A percentile compares a stretch with the other conserved stretches of the same genome.
Conservation (phyloP, 2,888 invertebrate species). For the Dryocosmus kuriphilus region DNA sequence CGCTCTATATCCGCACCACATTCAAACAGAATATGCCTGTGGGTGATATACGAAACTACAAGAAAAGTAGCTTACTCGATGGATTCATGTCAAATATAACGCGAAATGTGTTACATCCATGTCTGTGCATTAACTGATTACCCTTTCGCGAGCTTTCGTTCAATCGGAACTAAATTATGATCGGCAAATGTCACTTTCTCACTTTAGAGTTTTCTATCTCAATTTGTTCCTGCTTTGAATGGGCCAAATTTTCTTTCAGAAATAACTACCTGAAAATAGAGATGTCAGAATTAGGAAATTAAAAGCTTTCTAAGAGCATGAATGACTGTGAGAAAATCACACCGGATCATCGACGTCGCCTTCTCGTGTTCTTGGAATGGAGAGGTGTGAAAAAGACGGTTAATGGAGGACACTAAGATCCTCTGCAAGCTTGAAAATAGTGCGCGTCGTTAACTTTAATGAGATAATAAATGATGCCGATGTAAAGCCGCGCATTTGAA, state of each 20-base stretch:
- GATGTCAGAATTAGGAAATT: too few relatives aligned
- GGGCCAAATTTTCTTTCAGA: too few relatives aligned
- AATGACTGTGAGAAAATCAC: too few relatives aligned
- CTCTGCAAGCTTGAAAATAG: conserved; percentile 23
- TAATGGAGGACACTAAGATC: conserved; percentile 32
- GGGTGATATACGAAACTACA: conserved; percentile 8
- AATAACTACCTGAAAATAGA: too few relatives aligned
- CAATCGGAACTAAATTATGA: conserved; percentile 2
- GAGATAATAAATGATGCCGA: conserved; percentile 32
- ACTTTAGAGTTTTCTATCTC: background rate
- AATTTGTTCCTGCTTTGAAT: background rate
- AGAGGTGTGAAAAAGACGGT: conserved; percentile 14
- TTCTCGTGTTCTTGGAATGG: background rate
- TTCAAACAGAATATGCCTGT: conserved; percentile 4
- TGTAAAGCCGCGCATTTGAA: conserved; percentile 32
- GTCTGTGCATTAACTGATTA: conserved; percentile 3
- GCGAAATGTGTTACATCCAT: background rate
- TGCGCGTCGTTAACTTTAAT: conserved; percentile 36
- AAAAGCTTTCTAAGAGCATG: too few relatives aligned
- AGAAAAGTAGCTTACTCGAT: conserved; percentile 10
- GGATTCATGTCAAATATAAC: background rate
- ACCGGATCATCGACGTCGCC: background rate
- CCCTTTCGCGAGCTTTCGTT: background rate
- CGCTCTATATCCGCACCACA: background rate
- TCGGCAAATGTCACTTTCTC: background rate